These are phyloP conservation scores for Origma solitaria DNA, from an alignment of 2,113 vertebrate species.

Conservation along the genomic window DNA sequence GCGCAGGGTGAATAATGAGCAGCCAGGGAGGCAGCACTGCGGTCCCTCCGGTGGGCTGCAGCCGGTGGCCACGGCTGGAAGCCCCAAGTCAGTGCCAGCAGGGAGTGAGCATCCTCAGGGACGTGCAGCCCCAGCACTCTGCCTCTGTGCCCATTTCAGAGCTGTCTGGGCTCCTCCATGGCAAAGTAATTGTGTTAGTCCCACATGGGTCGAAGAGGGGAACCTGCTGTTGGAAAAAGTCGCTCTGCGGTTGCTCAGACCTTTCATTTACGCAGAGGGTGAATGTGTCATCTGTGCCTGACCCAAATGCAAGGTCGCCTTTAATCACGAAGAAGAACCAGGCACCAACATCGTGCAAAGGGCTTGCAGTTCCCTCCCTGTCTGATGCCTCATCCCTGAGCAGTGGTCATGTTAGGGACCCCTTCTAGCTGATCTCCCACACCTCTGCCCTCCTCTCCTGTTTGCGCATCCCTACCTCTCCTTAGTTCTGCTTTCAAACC, in stretches of 20 bases:
- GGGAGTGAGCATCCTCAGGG: neutral
- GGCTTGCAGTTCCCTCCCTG: neutral
- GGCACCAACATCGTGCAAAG: neutral
- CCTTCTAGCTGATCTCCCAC: neutral
- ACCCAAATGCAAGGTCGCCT: neutral
- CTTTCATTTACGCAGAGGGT: neutral
- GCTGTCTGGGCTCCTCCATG: neutral
- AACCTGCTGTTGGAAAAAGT: neutral
- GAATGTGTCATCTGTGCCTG: neutral
- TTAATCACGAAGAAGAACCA: neutral
- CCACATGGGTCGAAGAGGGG: neutral
- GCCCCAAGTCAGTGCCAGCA: neutral
- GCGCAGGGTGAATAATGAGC: constrained; percentile 54
- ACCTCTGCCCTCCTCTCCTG: neutral
- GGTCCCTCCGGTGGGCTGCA: neutral
- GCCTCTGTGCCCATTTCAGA: neutral
- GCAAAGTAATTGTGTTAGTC: neutral
- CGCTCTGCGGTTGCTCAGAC: neutral
- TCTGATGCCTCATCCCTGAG: rapidly evolving
- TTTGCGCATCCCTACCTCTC: neutral
- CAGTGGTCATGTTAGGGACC: neutral
- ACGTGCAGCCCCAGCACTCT: neutral
- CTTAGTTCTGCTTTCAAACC: neutral
- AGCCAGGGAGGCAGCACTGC: neutral
- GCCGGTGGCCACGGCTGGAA: neutral